Base-by-base conservation (phyloP, 2,797 vertebrate genomes). In the Toxotes lorentzi region DNA sequence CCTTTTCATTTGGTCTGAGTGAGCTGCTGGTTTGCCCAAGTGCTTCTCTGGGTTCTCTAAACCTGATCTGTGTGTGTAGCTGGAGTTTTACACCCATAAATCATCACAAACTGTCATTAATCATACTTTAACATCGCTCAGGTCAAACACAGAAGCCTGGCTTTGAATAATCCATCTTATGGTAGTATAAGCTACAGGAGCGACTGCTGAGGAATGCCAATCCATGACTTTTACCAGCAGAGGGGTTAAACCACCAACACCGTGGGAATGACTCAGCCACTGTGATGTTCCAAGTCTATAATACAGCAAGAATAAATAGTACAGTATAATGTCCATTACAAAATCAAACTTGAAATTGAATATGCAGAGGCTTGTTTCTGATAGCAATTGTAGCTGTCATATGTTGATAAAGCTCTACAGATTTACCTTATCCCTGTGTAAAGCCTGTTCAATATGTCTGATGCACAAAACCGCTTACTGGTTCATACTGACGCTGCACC, bases 361-460 rank as follows among this genome's bases (percentile, higher is more conserved):
- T 78, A 73, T 34, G 70, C 40, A 40, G 41, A 62, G 45, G 63
- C 74, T 80, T 78, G 81, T 76, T 84, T 83, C 68, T 41, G 66
- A 82, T 41, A 34, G 60, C 21, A 74, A 85, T 79, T 88, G 71
- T 86, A 75, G 85, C 78, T 63, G 77, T 82, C 74, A 82, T 84
- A 80, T 87, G 85, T 82, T 88, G 73, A 79, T 82, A 85, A 87
- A 89, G 67, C 86, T 77, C 48, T 16, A 8, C 19, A 79, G 89
- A 87, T 88, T 91, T 83, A 87, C 77, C 83, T 89, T 65, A 83
- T 87, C 79, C 68, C 62, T 2, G 3, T 56, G 78, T 86, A 84
- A 92, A 90, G 81, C 87, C 83, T 73, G 9, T 89, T 92, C 84
- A 88, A 82, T 87, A 86, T 86, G 84, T 81, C 72, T 75, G 78